Conservation (phyloP, 1,140 invertebrate genomes). For the Chrysomallon squamiferum region DNA sequence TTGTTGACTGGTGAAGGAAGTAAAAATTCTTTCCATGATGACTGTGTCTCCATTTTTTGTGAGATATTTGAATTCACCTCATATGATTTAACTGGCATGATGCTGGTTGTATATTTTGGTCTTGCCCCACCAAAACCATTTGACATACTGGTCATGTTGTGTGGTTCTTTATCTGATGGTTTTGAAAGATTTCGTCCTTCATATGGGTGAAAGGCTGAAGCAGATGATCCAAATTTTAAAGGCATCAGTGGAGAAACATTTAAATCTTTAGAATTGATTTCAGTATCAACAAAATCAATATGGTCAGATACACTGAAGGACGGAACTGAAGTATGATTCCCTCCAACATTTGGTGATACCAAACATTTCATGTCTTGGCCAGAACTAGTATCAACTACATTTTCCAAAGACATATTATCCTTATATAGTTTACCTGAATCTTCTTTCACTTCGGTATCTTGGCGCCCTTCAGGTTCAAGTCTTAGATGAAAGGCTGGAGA, state of each 20-base stretch:
- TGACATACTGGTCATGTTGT: background rate
- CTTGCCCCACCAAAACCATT: background rate
- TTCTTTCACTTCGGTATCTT: too few relatives aligned
- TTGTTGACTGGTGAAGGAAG: background rate
- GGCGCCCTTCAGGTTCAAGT: too few relatives aligned
- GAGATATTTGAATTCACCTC: background rate
- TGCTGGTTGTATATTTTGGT: background rate
- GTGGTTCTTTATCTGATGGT: background rate
- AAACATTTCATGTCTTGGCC: background rate
- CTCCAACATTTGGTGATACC: background rate
- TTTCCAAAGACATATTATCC: background rate
- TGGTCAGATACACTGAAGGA: background rate
- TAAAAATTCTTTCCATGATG: constrained; percentile 2
- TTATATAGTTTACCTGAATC: background rate
- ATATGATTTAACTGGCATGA: background rate
- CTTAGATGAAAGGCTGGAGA: too few relatives aligned
- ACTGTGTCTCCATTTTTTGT: background rate
- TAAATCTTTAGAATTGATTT: background rate
- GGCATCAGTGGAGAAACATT: background rate
- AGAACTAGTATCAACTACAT: background rate
- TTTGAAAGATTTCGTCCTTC: background rate
- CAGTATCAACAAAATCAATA: background rate
- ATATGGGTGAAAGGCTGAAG: background rate
- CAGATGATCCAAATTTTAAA: background rate
- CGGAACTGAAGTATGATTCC: too few relatives aligned